Conservation (phyloP, 2,888 invertebrate genomes). For the Choreutis nemorana region DNA sequence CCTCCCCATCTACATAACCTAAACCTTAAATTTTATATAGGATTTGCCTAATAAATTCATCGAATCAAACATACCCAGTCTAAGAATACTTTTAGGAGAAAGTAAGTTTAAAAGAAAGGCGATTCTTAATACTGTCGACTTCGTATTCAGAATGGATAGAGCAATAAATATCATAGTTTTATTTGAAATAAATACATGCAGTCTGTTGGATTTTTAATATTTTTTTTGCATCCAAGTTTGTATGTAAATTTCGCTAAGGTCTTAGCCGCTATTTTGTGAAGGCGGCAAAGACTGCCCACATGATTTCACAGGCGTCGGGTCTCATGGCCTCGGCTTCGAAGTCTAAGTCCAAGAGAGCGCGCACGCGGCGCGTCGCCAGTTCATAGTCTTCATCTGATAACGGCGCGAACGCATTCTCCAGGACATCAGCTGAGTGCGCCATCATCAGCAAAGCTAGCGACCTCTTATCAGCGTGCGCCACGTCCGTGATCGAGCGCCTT, state of each 20-base stretch:
- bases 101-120: no score
- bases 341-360: constrained; percentile 95
- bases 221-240: not conserved
- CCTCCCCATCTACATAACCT: no score
- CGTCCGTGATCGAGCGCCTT: constrained; percentile 96
- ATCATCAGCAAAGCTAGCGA: constrained; percentile 92
- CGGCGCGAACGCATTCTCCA: constrained; percentile 99
- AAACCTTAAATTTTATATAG: no score
- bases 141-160: no score
- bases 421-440: constrained; percentile 97
- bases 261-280: constrained; percentile 91
- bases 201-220: not conserved
- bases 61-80: no score
- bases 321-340: constrained; percentile 96
- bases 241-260: constrained; percentile 14
- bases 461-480: constrained; percentile 96
- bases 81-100: no score
- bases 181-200: no score
- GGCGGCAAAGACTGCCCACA: constrained; percentile 99
- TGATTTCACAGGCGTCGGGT: constrained; percentile 88
- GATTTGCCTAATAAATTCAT: no score
- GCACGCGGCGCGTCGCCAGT: constrained; percentile 95
- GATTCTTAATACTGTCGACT: no score
- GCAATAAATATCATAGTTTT: constrained; percentile 3
- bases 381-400: constrained; percentile 97